Evolutionary conservation across 2,797 vertebrate species (phyloP).

Genomic region (Bryconaethiops microstoma): DNA sequence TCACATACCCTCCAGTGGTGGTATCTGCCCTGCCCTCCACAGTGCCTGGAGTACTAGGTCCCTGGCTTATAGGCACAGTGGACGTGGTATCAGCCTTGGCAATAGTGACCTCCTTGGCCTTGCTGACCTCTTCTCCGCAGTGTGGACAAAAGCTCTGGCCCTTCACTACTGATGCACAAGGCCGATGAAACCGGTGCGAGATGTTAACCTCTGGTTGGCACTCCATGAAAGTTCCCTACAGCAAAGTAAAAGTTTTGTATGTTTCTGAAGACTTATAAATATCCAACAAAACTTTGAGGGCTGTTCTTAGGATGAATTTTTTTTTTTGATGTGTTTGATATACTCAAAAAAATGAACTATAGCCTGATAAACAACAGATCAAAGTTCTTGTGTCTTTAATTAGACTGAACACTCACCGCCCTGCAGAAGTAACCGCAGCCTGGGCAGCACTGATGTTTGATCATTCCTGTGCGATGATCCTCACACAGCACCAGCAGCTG

Average conservation of each 20-base stretch:
- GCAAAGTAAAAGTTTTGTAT: not conserved
- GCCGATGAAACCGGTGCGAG: slow-evolving; percentile 94
- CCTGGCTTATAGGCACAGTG: slow-evolving; percentile 77
- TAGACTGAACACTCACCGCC: slow-evolving; percentile 83
- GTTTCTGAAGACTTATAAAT: too few relatives aligned
- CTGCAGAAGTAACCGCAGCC: slow-evolving; percentile 98
- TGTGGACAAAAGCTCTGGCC: slow-evolving; percentile 96
- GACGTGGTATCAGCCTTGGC: slow-evolving; percentile 98
- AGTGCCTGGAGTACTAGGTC: slow-evolving; percentile 69
- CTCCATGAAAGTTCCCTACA: slow-evolving; percentile 96
- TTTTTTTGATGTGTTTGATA: too few relatives aligned
- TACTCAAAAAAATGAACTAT: not conserved
- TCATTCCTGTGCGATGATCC: slow-evolving; percentile 96
- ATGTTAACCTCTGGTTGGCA: slow-evolving; percentile 95
- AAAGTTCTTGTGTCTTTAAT: too few relatives aligned
- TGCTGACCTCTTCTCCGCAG: slow-evolving; percentile 92
- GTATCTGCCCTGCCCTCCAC: slow-evolving; percentile 92
- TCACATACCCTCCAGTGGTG: slow-evolving; percentile 89
- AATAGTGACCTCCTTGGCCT: slow-evolving; percentile 96
- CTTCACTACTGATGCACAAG: slow-evolving; percentile 90
- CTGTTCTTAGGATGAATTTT: too few relatives aligned
- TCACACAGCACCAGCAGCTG: slow-evolving; percentile 96
- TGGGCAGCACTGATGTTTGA: slow-evolving; percentile 98
- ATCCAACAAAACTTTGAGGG: too few relatives aligned
- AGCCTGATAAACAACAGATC: not conserved